Percentiles rank a stretch among this genome's conserved stretches.
Conservation (phyloP, 2,888 invertebrate species). For the Macrosiphum euphorbiae region DNA sequence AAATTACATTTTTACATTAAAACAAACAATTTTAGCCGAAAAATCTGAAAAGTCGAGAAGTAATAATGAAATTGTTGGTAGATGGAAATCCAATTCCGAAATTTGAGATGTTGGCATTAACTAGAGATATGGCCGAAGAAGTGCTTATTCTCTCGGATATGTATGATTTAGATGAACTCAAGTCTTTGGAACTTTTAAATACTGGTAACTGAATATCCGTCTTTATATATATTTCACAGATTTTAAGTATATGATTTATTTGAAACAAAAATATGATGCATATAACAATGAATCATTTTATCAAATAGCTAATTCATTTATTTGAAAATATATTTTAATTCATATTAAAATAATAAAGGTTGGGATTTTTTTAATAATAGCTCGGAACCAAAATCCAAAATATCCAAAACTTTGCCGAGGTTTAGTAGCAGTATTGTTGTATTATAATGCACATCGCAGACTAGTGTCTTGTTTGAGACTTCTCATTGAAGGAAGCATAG, state of each 20-base stretch:
- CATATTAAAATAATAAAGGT: background rate
- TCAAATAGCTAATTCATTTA: background rate
- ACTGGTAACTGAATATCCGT: slow-evolving; percentile 73
- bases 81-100: slow-evolving; percentile 84
- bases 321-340: background rate
- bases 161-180: slow-evolving; percentile 92
- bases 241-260: background rate
- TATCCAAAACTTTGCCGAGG: slow-evolving; percentile 92
- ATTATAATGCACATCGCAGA: slow-evolving; percentile 91
- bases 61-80: slow-evolving; percentile 83
- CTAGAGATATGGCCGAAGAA: slow-evolving; percentile 91
- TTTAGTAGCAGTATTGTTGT: slow-evolving; percentile 91
- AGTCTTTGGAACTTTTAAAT: slow-evolving; percentile 88
- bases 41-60: slow-evolving; percentile 83
- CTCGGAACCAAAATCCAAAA: slow-evolving; percentile 88
- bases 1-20: background rate
- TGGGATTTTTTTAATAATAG: slow-evolving; percentile 70
- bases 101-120: slow-evolving; percentile 76
- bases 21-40: slow-evolving; percentile 77
- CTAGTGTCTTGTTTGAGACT: slow-evolving; percentile 83
- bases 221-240: background rate
- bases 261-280: background rate
- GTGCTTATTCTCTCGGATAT: slow-evolving; percentile 94
- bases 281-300: background rate
- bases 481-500: slow-evolving; percentile 82